Evolutionary conservation across 2,113 vertebrate species (phyloP).

Genomic region (Melanocharis versteri): DNA sequence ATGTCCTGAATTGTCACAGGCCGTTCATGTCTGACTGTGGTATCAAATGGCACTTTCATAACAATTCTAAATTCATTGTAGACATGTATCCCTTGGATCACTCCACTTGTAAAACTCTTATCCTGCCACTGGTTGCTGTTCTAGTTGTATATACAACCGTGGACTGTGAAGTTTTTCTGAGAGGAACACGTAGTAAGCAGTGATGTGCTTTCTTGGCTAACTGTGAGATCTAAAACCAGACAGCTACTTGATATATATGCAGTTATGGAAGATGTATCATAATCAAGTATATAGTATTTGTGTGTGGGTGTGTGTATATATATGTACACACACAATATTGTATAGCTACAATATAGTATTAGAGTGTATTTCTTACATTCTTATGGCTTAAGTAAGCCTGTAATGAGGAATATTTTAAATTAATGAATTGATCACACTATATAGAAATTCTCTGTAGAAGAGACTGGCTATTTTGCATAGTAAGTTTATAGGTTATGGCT

Average conservation of each 20-base stretch:
- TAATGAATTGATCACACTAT: background rate
- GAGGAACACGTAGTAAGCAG: background rate
- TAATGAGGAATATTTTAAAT: background rate
- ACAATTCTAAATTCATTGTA: background rate
- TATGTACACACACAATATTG: accelerated
- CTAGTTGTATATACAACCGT: background rate
- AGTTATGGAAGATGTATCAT: background rate
- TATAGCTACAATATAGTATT: background rate
- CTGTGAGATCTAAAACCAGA: background rate
- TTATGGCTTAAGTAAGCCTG: background rate
- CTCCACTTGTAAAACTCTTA: background rate
- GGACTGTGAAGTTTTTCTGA: background rate
- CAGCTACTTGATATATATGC: background rate
- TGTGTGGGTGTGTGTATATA: accelerated
- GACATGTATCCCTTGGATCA: background rate
- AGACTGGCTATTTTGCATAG: background rate
- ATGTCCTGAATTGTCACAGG: background rate
- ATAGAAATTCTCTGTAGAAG: background rate
- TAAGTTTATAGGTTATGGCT: background rate
- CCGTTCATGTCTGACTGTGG: background rate
- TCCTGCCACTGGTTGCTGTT: background rate
- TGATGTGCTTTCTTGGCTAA: background rate
- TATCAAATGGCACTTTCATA: background rate
- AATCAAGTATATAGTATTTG: background rate
- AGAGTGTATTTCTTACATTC: background rate